These are phyloP conservation scores for Acipenser transmontanus DNA, from an alignment of 2,797 vertebrate species.

Conservation along the genomic window DNA sequence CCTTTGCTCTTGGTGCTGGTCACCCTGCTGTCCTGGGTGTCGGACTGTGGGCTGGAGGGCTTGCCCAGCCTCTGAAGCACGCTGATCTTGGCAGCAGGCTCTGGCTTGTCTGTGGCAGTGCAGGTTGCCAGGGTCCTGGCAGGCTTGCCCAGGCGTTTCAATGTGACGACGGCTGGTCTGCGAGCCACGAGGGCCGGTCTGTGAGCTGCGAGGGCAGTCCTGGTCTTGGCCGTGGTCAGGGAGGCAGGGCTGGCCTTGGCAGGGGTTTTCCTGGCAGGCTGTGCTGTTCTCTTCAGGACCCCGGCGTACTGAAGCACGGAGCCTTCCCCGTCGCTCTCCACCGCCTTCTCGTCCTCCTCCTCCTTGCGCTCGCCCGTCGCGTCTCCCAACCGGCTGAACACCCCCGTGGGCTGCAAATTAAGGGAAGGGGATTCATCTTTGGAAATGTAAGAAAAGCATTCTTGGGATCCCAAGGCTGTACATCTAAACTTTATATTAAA, in stretches of 20 bases:
- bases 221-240: constrained; percentile 38
- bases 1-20: constrained; percentile 74
- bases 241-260: constrained; percentile 13
- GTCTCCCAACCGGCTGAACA: constrained; percentile 81
- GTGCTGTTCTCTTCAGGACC: constrained; percentile 65
- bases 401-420: constrained; percentile 71
- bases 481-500: too few species aligned
- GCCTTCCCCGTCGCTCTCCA: constrained; percentile 73
- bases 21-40: constrained; percentile 81
- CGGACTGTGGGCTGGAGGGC: constrained; percentile 32
- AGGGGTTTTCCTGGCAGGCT: constrained; percentile 40
- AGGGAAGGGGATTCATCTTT: too few species aligned
- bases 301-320: constrained; percentile 84
- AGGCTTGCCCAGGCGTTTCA: constrained; percentile 61
- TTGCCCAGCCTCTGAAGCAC: constrained; percentile 77
- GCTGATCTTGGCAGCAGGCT: constrained; percentile 54
- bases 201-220: constrained; percentile 20
- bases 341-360: constrained; percentile 35
- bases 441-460: neutral
- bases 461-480: neutral
- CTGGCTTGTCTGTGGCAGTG: constrained; percentile 40
- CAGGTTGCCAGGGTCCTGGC: constrained; percentile 37
- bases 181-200: constrained; percentile 6
- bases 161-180: constrained; percentile 25
- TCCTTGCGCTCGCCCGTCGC: constrained; percentile 39